Evolutionary conservation across 2,888 invertebrate genomes (phyloP).

Genomic region (Sinelater perroti): DNA sequence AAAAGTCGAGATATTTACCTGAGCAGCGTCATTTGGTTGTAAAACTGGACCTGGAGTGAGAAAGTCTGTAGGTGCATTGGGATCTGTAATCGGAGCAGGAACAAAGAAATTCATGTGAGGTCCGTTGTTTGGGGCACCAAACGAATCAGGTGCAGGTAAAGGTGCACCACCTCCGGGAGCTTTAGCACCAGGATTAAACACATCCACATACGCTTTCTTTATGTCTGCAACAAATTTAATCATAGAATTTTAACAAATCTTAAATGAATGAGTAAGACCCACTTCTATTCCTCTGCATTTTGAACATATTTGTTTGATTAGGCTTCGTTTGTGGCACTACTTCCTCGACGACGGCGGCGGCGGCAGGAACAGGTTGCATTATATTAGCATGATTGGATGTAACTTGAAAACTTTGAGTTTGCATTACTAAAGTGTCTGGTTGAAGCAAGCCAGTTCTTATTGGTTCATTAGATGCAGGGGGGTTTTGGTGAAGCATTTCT

Average conservation of each 20-base stretch:
- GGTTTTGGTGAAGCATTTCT: slow-evolving; percentile 23
- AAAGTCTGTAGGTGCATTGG: slow-evolving; percentile 67
- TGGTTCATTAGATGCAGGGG: neutral
- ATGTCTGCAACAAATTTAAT: slow-evolving; percentile 66
- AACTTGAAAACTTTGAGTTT: slow-evolving; percentile 7
- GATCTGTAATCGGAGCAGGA: slow-evolving; percentile 65
- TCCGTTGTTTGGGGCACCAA: slow-evolving; percentile 45
- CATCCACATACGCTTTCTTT: slow-evolving; percentile 89
- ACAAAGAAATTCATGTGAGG: slow-evolving; percentile 64
- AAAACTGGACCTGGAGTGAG: slow-evolving; percentile 59
- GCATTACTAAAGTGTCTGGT: slow-evolving; percentile 8
- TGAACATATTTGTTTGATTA: slow-evolving; percentile 75
- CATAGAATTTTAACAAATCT: neutral
- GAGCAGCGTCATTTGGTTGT: slow-evolving; percentile 45
- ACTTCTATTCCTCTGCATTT: slow-evolving; percentile 81
- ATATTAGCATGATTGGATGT: neutral
- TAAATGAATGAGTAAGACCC: slow-evolving; percentile 56
- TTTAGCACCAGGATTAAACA: slow-evolving; percentile 79
- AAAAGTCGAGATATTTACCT: too few species aligned
- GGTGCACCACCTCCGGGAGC: slow-evolving; percentile 51
- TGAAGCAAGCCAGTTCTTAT: neutral
- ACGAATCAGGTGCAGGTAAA: slow-evolving; percentile 55
- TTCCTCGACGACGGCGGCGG: slow-evolving; percentile 29
- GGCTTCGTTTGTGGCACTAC: slow-evolving; percentile 43
- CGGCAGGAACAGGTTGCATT: slow-evolving; percentile 23